phyloP scores from a whole-genome alignment of 2,888 invertebrate species.

The Aphelenchoides bicaudatus region DNA sequence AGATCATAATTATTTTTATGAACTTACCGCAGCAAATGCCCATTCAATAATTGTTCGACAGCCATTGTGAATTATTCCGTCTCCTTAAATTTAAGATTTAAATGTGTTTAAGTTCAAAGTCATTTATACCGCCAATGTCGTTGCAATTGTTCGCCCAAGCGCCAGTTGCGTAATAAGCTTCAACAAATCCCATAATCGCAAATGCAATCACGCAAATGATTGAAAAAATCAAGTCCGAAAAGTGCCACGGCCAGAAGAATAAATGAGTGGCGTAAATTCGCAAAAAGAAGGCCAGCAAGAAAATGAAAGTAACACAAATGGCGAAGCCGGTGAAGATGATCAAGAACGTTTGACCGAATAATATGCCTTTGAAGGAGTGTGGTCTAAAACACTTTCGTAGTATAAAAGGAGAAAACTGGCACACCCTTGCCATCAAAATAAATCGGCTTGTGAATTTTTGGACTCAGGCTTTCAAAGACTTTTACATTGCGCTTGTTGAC shows the following conservation, averaged over 20 bases:
- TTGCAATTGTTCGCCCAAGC: slow-evolving; percentile 60
- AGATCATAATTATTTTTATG: neutral
- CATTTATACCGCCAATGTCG: slow-evolving; percentile 49
- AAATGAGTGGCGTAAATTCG: slow-evolving; percentile 49
- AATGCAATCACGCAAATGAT: slow-evolving; percentile 42
- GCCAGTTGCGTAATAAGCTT: slow-evolving; percentile 56
- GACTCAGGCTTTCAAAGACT: too few relatives aligned
- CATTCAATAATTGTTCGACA: slow-evolving; percentile 55
- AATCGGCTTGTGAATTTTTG: too few relatives aligned
- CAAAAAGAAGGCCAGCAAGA: slow-evolving; percentile 56
- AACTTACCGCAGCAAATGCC: slow-evolving; percentile 56
- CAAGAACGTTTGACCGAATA: slow-evolving; percentile 57
- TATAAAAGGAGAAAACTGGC: too few relatives aligned
- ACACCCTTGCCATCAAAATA: too few relatives aligned
- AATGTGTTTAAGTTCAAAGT: neutral
- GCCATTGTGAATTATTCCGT: slow-evolving; percentile 54
- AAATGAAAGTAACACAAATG: slow-evolving; percentile 55
- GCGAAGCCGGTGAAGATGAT: slow-evolving; percentile 49
- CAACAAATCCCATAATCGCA: slow-evolving; percentile 47
- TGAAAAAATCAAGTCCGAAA: slow-evolving; percentile 53
- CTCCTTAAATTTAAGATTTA: slow-evolving; percentile 18
- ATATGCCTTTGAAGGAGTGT: slow-evolving; percentile 51
- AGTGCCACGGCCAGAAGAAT: slow-evolving; percentile 55
- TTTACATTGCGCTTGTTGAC: too few relatives aligned
- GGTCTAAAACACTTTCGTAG: too few relatives aligned